Percentiles rank a stretch among this genome's conserved stretches.
Evolutionary conservation across 2,888 invertebrate species (phyloP).

Genomic region (Cordylochernes scorpioides): DNA sequence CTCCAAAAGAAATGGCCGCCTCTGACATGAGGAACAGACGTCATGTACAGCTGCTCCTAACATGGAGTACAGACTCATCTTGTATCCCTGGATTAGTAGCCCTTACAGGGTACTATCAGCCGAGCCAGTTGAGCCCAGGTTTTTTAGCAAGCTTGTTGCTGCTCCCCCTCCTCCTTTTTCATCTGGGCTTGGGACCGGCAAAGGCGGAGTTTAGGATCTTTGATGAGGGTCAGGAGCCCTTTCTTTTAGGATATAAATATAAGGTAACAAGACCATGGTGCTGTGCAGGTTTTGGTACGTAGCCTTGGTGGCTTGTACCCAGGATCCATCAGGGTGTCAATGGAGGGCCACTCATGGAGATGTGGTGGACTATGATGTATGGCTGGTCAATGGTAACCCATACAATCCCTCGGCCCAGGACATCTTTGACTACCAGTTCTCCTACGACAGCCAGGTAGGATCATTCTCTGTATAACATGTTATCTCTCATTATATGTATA

Average conservation of each 20-base stretch:
- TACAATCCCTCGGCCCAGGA: slow-evolving; percentile 42
- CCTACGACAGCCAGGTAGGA: slow-evolving; percentile 51
- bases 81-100: too few relatives aligned
- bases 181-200: not conserved
- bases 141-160: too few relatives aligned
- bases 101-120: too few relatives aligned
- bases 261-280: not conserved
- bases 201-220: not conserved
- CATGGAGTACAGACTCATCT: too few relatives aligned
- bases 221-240: not conserved
- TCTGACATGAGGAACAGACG: too few relatives aligned
- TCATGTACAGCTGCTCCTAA: too few relatives aligned
- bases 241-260: not conserved
- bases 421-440: slow-evolving; percentile 75
- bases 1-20: too few relatives aligned
- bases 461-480: not conserved
- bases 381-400: slow-evolving; percentile 88
- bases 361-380: slow-evolving; percentile 49
- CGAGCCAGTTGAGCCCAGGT: too few relatives aligned
- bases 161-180: too few relatives aligned
- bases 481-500: not conserved
- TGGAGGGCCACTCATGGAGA: slow-evolving; percentile 34
- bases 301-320: slow-evolving; percentile 71
- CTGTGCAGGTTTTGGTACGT: slow-evolving; percentile 67
- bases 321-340: slow-evolving; percentile 45